Base-by-base conservation (phyloP, 1,140 invertebrate species). In the Octopus sinensis region DNA sequence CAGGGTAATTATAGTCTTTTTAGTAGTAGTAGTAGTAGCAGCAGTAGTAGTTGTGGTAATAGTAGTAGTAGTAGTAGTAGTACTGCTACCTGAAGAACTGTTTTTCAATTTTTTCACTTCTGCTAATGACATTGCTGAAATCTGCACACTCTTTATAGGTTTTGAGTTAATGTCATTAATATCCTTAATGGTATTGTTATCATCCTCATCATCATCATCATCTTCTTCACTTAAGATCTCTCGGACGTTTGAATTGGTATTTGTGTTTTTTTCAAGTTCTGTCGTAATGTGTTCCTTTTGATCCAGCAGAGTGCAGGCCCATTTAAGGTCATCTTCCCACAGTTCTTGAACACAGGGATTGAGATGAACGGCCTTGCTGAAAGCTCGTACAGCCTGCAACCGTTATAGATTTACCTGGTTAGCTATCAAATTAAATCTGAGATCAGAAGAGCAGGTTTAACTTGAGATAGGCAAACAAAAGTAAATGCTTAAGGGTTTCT, bases 321-420 rank as follows among this genome's bases (percentile, higher is more conserved):
- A 89, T 43, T 81, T 17, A 10, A 92, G 82, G 83, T 92, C 91
- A 53, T 91, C 91, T 43, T 87, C 81, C 89, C 90, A 91, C n/a
- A 92, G 81, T 83, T 91, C 91, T 56, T 81, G 77, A 53, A 89
- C 84, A 53, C 79, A 83, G 17, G 91, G 91, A 82, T 90, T 86
- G 4, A 92, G 78, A 81, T 91, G 91, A 73, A 91, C 81, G 3
- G 91, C 91, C 81, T 86, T 88, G 6, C 86, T 87, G 83, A 92
- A 92, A 81, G 86, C 88, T 53, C 84, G 86, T n/a, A 91, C 82
- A 53, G 91, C 91, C 89, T 91, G 85, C 76, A 83, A 85, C 17
- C 68, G 30, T 23, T 43, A 43, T 43, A 43, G 30, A 43, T 43
- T 43, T 43, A 43, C 30, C 30, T 43, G 30, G 30, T 43, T 43